Conservation (phyloP, 2,888 invertebrate species). For the Keiferia lycopersicella region DNA sequence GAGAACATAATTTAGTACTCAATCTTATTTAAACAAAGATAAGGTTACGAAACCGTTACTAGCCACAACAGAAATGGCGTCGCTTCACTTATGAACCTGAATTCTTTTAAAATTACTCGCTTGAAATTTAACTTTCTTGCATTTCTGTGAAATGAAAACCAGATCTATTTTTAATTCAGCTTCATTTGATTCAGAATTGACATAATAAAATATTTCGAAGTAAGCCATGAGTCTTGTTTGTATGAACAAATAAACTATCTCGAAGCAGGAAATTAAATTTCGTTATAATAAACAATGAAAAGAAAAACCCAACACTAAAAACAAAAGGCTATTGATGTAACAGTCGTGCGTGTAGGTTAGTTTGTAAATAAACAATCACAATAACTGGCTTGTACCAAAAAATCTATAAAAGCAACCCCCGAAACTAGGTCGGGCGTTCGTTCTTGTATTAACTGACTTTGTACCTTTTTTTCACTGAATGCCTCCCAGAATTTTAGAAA, state of each 20-base stretch:
- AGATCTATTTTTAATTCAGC: not conserved
- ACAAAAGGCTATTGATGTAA: not conserved
- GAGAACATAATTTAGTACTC: not conserved
- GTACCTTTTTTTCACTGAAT: not conserved
- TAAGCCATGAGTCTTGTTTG: no score
- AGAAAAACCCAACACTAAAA: not conserved
- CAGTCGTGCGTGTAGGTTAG: not conserved
- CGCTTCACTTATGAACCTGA: not conserved
- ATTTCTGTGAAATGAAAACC: not conserved
- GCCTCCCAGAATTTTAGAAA: not conserved
- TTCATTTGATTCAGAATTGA: not conserved
- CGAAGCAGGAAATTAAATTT: no score
- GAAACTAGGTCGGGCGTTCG: conserved; percentile 8
- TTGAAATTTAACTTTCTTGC: not conserved
- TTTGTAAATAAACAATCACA: conserved; percentile 14
- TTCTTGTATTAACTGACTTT: conserved; percentile 12
- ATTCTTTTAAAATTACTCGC: not conserved
- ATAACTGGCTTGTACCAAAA: conserved; percentile 6
- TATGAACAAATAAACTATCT: no score
- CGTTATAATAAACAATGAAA: not conserved
- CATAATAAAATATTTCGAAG: not conserved
- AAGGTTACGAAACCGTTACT: no score
- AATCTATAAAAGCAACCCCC: conserved; percentile 11
- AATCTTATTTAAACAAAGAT: not conserved
- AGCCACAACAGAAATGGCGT: not conserved